A percentile compares a stretch with the other conserved stretches of the same genome.
Conservation (phyloP, 2,888 invertebrate species). For the Hybos culiciformis region DNA sequence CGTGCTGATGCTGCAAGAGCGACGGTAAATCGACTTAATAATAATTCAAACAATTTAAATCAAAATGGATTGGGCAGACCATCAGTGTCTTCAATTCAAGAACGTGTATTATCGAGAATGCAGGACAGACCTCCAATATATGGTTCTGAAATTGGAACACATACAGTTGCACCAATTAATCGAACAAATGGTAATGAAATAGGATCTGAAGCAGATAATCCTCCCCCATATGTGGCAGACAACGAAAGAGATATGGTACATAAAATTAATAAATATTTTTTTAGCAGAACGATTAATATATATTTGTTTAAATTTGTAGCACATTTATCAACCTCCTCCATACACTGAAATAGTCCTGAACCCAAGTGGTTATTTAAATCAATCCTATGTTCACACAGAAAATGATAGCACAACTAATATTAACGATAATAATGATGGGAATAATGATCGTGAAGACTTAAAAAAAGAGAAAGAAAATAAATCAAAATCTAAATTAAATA, state of each 20-base stretch:
- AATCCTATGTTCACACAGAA: slow-evolving; percentile 9
- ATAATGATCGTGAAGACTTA: background rate
- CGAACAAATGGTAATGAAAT: background rate
- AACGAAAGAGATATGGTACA: slow-evolving; percentile 9
- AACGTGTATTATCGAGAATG: slow-evolving; percentile 17
- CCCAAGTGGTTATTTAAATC: slow-evolving; percentile 11
- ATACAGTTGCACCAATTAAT: background rate
- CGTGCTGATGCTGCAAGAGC: slow-evolving; percentile 10
- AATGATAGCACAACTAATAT: background rate
- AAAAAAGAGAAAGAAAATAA: no score
- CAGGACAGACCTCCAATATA: slow-evolving; percentile 20
- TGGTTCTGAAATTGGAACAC: slow-evolving; percentile 9
- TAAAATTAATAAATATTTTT: background rate
- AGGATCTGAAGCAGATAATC: background rate
- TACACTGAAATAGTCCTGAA: slow-evolving; percentile 15
- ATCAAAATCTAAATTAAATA: no score
- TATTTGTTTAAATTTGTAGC: slow-evolving; percentile 8
- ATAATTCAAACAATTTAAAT: slow-evolving; percentile 9
- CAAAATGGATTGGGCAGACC: slow-evolving; percentile 14
- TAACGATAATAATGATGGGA: background rate
- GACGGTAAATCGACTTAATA: slow-evolving; percentile 7
- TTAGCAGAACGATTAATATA: background rate
- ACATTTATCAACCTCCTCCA: slow-evolving; percentile 14
- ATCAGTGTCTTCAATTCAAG: slow-evolving; percentile 19
- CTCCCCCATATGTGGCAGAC: slow-evolving; percentile 16